These are phyloP conservation scores for Vombatus ursinus DNA, from an alignment of 2,113 vertebrate species.

Conservation along the genomic window DNA sequence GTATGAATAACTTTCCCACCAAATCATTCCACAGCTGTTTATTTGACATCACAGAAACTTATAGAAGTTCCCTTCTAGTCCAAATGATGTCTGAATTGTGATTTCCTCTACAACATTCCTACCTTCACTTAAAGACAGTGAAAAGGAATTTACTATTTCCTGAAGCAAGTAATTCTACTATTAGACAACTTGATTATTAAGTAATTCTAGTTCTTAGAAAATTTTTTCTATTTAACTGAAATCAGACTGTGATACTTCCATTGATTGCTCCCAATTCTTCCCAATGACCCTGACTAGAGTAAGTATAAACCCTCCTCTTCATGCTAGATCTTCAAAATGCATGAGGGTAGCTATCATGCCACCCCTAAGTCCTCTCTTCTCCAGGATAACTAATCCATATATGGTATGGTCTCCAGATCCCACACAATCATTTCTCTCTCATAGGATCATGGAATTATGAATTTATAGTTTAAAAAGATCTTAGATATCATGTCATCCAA, in stretches of 20 bases:
- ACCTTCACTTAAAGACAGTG: not conserved
- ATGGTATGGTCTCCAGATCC: not conserved
- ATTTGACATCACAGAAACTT: not conserved
- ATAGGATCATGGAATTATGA: not conserved
- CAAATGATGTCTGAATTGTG: not conserved
- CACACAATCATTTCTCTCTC: not conserved
- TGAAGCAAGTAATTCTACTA: not conserved
- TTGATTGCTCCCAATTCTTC: not conserved
- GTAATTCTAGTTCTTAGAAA: not conserved
- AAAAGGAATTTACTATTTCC: not conserved
- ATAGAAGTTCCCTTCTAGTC: too few relatives aligned
- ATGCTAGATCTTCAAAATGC: not conserved
- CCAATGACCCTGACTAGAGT: not conserved
- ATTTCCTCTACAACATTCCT: not conserved
- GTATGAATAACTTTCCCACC: not conserved
- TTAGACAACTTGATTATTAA: not conserved
- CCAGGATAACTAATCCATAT: not conserved
- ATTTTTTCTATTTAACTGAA: not conserved
- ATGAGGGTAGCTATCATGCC: not conserved
- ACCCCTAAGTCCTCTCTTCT: not conserved
- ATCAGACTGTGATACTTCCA: not conserved
- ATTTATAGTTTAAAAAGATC: not conserved
- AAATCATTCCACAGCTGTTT: not conserved
- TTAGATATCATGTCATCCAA: not conserved
- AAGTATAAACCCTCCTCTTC: not conserved